A percentile compares a stretch with the other conserved stretches of the same genome.
Evolutionary conservation across 64 coral and sea anemone genomes (phyloP).

Genomic region (Platygyra sinensis): DNA sequence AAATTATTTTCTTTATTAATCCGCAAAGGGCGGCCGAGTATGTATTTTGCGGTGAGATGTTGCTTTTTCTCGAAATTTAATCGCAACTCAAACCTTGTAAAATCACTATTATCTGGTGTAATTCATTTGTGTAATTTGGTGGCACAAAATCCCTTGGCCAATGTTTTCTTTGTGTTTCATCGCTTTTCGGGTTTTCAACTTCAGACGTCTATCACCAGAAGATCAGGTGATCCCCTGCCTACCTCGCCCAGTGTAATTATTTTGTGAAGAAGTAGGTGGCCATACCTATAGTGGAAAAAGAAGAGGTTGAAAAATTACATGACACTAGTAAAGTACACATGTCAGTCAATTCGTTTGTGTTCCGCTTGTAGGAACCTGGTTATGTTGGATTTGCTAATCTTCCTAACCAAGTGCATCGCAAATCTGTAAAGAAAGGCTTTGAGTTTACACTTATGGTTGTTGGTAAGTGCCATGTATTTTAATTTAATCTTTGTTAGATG

Average conservation of each 20-base stretch:
- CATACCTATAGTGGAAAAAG: no score
- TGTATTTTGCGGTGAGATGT: slow-evolving; percentile 11
- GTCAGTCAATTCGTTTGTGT: neutral
- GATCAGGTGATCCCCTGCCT: no score
- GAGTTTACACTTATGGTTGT: slow-evolving; percentile 99
- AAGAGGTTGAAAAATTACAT: no score
- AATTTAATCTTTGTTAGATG: neutral
- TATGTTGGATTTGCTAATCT: slow-evolving; percentile 99
- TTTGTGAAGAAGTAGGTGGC: no score
- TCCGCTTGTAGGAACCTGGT: slow-evolving; percentile 53
- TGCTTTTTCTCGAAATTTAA: neutral
- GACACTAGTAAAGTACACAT: neutral
- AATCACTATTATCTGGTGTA: neutral
- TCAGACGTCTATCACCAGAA: no score
- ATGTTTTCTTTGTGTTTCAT: no score
- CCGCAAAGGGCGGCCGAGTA: neutral
- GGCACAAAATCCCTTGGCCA: no score
- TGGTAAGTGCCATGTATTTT: slow-evolving; percentile 58
- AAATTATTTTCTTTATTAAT: neutral
- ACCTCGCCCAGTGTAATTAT: no score
- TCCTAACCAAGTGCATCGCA: slow-evolving; percentile 99
- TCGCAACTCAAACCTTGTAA: neutral
- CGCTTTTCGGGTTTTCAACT: no score
- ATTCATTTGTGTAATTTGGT: no score
- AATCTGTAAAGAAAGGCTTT: slow-evolving; percentile 99